Evolutionary conservation across 2,797 vertebrate species (phyloP), one percentile per base, ranked within the genome.

Genomic region (Sternarchorhynchus goeldii): DNA sequence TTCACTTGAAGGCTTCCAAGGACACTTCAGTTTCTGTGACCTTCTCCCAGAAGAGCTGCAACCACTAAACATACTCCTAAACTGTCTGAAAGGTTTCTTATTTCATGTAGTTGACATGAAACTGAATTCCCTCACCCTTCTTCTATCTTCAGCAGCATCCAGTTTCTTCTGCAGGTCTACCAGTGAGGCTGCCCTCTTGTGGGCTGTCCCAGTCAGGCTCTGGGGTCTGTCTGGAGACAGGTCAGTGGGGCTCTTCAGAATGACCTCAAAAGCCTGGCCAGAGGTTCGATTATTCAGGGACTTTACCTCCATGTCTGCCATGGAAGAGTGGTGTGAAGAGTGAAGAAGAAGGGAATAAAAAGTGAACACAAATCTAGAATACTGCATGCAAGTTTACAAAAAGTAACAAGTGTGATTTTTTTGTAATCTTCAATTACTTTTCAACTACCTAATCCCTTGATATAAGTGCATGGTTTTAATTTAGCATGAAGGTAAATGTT

Each of bases 221-320:
- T 95, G 89, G 0, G 93, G 91, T 81, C 92, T 94, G 84, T 96
- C 94, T 0, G 93, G 92, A 32, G 94, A 94, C 68, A 92, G 83
- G 81, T 96, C 94, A 14, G 93, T 92, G 73, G 95, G 94, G 0
- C 91, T 93, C 89, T 95, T 96, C 86, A 97, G 89, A 80, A 96
- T 95, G 84, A 97, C 94, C 85, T 97, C 96, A 0, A 96, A 97
- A 34, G 95, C 93, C 90, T 97, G 96, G 64, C 96, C 95, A 1
- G 96, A 96, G 16, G 93, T 90, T 81, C 94, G 92, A 87, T 96
- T 96, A 88, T 95, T 94, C 88, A 96, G 87, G 72, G 93, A 91
- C 87, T 96, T 96, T 81, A 96, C 96, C 83, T 96, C 94, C 93
- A 97, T 94, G 76, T 96, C 96, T 97, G 90, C 65, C 36, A 20